A percentile compares a stretch with the other conserved stretches of the same genome.
Conservation (phyloP, 2,888 invertebrate species). For the Anoncus sp. region DNA sequence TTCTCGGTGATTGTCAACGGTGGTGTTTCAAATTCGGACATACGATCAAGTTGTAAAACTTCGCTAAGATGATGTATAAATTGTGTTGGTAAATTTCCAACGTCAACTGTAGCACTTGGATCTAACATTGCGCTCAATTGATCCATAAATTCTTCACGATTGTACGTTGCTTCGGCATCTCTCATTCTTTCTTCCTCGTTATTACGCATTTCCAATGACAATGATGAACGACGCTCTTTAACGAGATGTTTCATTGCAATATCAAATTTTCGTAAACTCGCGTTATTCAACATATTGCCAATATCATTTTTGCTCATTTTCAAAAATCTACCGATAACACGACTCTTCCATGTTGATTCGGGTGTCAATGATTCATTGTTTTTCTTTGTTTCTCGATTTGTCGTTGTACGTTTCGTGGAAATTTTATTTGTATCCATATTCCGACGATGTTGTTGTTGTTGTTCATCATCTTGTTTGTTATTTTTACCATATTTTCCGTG, state of each 20-base stretch:
- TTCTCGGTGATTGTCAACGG: constrained; percentile 2
- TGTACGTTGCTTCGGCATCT: constrained; percentile 66
- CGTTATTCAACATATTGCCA: constrained; percentile 80
- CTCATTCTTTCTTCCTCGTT: constrained; percentile 79
- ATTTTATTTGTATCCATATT: not conserved
- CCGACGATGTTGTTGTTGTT: constrained; percentile 13
- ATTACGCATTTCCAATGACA: constrained; percentile 77
- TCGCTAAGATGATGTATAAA: constrained; percentile 86
- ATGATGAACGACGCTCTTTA: constrained; percentile 75
- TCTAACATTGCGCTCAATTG: constrained; percentile 85
- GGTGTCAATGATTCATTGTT: constrained; percentile 42
- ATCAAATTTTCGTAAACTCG: constrained; percentile 80
- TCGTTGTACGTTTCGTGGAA: not conserved
- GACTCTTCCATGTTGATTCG: constrained; percentile 77
- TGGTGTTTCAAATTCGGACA: constrained; percentile 52
- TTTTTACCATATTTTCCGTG: constrained; percentile 8
- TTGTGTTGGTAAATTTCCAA: constrained; percentile 86
- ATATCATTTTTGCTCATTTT: constrained; percentile 82
- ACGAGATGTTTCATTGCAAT: constrained; percentile 81
- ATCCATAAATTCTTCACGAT: constrained; percentile 79
- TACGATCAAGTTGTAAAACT: constrained; percentile 83
- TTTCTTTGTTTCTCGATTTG: constrained; percentile 49
- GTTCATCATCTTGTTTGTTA: constrained; percentile 33
- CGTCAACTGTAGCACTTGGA: constrained; percentile 85
- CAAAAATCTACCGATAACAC: constrained; percentile 79